These are phyloP conservation scores for Marasmarcha lunaedactyla DNA, from an alignment of 2,888 invertebrate genomes.

Conservation along the genomic window DNA sequence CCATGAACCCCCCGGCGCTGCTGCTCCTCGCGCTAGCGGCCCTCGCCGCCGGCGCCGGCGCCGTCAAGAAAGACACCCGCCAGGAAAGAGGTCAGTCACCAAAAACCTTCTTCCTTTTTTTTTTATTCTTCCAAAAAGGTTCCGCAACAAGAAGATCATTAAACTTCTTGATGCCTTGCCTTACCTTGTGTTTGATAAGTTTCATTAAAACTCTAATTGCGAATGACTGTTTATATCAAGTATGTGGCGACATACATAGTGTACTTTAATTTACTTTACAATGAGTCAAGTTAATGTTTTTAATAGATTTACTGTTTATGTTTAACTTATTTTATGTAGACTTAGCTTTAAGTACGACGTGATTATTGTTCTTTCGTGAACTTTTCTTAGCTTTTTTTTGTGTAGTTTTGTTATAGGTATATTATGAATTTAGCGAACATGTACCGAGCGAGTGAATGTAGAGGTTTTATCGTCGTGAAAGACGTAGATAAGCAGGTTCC, in stretches of 20 bases:
- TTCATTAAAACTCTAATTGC: background rate
- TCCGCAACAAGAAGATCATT: no score
- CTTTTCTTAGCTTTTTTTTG: no score
- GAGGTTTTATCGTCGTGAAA: no score
- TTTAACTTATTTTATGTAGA: constrained; percentile 5
- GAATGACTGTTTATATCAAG: background rate
- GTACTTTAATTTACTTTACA: no score
- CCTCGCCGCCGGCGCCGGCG: constrained; percentile 31
- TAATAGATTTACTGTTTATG: constrained; percentile 5
- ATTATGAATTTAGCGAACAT: no score
- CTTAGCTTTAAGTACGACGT: no score
- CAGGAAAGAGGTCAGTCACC: constrained; percentile 50
- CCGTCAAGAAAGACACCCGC: constrained; percentile 49
- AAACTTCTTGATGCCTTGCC: background rate
- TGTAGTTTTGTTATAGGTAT: no score
- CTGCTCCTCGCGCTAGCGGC: constrained; percentile 19
- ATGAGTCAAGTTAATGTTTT: background rate
- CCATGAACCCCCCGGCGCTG: constrained; percentile 24
- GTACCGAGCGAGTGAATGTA: no score
- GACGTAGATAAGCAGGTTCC: no score
- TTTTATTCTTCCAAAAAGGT: no score
- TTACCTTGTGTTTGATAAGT: background rate
- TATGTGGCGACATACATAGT: background rate
- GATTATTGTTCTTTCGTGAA: no score
- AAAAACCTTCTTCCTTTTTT: constrained; percentile 10